These are phyloP conservation scores for Chelonoidis abingdonii DNA, from an alignment of 2,113 vertebrate genomes.

Conservation along the genomic window DNA sequence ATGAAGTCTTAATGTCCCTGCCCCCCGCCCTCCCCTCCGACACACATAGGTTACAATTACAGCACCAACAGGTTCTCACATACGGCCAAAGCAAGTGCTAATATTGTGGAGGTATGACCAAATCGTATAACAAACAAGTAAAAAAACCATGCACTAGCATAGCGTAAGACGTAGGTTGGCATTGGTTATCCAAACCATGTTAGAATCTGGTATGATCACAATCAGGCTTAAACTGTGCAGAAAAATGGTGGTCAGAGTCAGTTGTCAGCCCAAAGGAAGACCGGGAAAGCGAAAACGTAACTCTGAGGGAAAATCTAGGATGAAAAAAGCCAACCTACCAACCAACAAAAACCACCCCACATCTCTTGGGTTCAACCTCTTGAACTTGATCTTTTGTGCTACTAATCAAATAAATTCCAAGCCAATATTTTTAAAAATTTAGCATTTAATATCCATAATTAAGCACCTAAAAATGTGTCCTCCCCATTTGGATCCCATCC, in stretches of 20 bases:
- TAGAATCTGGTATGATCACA: background rate
- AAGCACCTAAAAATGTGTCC: background rate
- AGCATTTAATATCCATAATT: background rate
- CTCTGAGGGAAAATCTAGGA: background rate
- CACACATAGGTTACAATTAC: background rate
- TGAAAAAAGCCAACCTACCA: background rate
- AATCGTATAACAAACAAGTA: background rate
- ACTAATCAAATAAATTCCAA: background rate
- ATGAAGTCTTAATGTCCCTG: too few species aligned
- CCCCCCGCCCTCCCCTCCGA: background rate
- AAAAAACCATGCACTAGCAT: background rate
- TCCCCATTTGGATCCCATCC: background rate
- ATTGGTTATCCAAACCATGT: background rate
- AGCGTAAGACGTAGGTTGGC: background rate
- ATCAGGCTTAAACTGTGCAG: background rate
- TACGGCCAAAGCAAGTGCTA: background rate
- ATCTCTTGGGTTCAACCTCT: background rate
- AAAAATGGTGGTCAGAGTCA: background rate
- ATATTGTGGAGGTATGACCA: background rate
- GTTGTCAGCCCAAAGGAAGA: background rate
- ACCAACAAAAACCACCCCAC: background rate
- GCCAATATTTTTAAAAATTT: background rate
- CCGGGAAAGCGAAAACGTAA: background rate
- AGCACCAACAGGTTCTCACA: accelerated
- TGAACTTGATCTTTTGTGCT: background rate